Evolutionary conservation across 2,113 vertebrate genomes (phyloP).

Genomic region (Nematolebias whitei): DNA sequence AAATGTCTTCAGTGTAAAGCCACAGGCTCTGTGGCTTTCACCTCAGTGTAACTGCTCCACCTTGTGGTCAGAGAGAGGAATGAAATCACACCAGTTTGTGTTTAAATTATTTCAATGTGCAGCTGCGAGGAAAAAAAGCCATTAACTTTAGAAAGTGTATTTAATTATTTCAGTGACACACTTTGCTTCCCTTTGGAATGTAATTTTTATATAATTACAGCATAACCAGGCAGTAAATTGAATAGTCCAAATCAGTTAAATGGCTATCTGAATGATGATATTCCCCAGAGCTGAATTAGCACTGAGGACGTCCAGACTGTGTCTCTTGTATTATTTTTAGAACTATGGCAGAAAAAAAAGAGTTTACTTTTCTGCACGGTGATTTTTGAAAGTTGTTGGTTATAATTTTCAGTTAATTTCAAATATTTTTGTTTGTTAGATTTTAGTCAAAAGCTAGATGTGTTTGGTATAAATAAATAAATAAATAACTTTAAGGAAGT

Average conservation of each 20-base stretch:
- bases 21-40: conserved; percentile 9
- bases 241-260: not conserved
- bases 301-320: no score
- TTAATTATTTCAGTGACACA: not conserved
- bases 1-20: conserved; percentile 45
- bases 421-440: no score
- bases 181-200: not conserved
- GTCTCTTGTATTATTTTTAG: not conserved
- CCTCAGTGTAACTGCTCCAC: conserved; percentile 40
- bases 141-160: not conserved
- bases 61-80: conserved; percentile 53
- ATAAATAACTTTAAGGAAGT: no score
- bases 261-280: not conserved
- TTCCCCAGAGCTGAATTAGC: not conserved
- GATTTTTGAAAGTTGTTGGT: no score
- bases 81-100: not conserved
- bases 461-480: no score
- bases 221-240: not conserved
- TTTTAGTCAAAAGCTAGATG: no score
- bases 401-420: no score
- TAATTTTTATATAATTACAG: not conserved
- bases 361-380: no score
- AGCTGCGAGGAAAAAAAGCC: no score
- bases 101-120: no score
- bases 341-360: not conserved